Percentiles rank a stretch among this genome's conserved stretches.
Evolutionary conservation across 2,888 invertebrate species (phyloP).

Genomic region (Fragum whitleyi): DNA sequence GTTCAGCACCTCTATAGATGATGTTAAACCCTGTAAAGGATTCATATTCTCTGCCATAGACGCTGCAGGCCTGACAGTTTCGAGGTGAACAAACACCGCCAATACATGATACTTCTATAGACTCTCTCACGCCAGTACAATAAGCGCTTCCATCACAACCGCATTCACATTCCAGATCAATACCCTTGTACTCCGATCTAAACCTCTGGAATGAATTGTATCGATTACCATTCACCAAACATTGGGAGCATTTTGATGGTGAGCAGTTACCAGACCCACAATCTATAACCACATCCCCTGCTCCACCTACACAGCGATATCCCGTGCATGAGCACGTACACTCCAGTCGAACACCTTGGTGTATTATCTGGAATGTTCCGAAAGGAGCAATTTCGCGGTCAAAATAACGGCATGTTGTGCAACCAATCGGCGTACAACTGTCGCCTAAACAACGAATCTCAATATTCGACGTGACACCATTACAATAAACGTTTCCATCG

Average conservation of each 20-base stretch:
- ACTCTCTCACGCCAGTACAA: constrained; percentile 26
- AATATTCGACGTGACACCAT: constrained; percentile 46
- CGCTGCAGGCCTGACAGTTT: constrained; percentile 41
- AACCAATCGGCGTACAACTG: constrained; percentile 62
- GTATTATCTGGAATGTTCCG: constrained; percentile 69
- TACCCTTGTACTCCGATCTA: constrained; percentile 15
- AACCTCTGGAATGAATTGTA: constrained; percentile 19
- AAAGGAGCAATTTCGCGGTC: constrained; percentile 66
- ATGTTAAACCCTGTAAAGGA: constrained; percentile 43
- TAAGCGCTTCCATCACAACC: constrained; percentile 42
- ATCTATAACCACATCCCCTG: constrained; percentile 37
- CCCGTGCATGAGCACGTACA: constrained; percentile 77
- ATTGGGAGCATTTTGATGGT: constrained; percentile 42
- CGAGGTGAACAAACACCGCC: constrained; percentile 54
- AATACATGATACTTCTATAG: constrained; percentile 46
- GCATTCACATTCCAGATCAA: constrained; percentile 35
- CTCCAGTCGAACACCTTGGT: constrained; percentile 52
- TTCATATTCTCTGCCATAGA: constrained; percentile 33
- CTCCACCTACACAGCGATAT: constrained; percentile 73
- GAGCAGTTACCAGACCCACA: constrained; percentile 46
- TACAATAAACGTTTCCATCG: constrained; percentile 55
- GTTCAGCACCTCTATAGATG: constrained; percentile 41
- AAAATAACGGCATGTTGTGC: constrained; percentile 67
- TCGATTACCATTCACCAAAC: constrained; percentile 24
- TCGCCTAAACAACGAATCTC: constrained; percentile 54